Conservation (phyloP, 2,113 vertebrate genomes). For the Serilophus lunatus region DNA sequence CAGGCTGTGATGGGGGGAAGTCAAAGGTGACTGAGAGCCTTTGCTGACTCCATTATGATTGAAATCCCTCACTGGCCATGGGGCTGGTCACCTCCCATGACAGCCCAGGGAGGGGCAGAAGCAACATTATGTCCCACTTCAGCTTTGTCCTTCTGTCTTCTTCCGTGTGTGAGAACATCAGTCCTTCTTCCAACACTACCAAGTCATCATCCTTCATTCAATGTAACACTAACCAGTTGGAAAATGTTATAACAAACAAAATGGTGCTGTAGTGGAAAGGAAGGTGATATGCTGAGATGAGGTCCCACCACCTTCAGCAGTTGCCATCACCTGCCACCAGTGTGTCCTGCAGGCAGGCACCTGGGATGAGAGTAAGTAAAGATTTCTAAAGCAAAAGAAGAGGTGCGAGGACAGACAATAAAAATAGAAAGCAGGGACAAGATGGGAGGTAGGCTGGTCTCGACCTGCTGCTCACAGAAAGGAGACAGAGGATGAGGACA, state of each 20-base stretch:
- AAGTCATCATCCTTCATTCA: neutral
- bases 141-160: neutral
- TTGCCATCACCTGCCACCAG: neutral
- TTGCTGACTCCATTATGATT: fast-evolving
- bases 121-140: too few relatives aligned
- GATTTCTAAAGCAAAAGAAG: neutral
- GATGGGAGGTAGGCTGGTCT: neutral
- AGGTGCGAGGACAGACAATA: neutral
- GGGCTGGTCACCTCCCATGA: neutral
- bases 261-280: fast-evolving
- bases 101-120: neutral
- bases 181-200: neutral
- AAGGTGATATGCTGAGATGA: neutral
- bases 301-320: neutral
- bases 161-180: neutral
- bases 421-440: neutral
- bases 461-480: fast-evolving
- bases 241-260: neutral
- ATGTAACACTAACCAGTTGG: too few relatives aligned
- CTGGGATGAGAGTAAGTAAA: neutral
- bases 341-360: neutral
- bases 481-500: neutral
- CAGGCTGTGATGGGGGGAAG: neutral
- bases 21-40: fast-evolving
- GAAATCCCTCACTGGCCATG: fast-evolving